These are phyloP conservation scores for Dendrocincla fuliginosa DNA, from an alignment of 2,797 vertebrate genomes.

Conservation along the genomic window DNA sequence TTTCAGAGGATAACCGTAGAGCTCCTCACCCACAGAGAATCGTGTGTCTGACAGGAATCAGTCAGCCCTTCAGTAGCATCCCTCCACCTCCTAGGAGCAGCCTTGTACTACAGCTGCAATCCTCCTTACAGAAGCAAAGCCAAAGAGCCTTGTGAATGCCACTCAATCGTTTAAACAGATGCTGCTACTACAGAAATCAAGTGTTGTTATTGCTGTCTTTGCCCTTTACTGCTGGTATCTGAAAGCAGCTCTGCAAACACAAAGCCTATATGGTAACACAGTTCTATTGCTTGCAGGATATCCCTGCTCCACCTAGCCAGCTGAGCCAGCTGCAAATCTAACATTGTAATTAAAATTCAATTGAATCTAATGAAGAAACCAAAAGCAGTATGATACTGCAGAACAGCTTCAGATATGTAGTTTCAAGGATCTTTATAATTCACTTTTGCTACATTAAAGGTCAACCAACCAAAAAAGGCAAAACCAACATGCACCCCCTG, in stretches of 20 bases:
- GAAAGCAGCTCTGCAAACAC: neutral
- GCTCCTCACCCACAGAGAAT: neutral
- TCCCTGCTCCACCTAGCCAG: neutral
- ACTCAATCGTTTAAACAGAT: constrained; percentile 17
- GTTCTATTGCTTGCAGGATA: neutral
- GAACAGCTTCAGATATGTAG: neutral
- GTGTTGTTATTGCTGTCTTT: neutral
- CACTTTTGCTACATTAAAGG: neutral
- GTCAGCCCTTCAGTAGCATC: neutral
- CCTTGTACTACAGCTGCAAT: neutral
- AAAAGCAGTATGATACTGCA: neutral
- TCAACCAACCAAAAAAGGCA: neutral
- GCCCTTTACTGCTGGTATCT: neutral
- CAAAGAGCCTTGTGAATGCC: neutral
- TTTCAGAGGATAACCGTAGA: constrained; percentile 14
- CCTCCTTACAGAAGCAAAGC: neutral
- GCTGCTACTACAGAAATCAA: neutral
- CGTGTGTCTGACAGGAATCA: neutral
- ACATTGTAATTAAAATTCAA: neutral
- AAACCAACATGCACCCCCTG: neutral
- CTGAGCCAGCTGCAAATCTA: neutral
- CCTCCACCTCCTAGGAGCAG: neutral
- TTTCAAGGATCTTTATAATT: neutral
- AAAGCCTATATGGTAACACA: neutral
- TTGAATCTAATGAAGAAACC: neutral